Evolutionary conservation across 2,113 vertebrate genomes (phyloP).

Genomic region (Gadus macrocephalus): DNA sequence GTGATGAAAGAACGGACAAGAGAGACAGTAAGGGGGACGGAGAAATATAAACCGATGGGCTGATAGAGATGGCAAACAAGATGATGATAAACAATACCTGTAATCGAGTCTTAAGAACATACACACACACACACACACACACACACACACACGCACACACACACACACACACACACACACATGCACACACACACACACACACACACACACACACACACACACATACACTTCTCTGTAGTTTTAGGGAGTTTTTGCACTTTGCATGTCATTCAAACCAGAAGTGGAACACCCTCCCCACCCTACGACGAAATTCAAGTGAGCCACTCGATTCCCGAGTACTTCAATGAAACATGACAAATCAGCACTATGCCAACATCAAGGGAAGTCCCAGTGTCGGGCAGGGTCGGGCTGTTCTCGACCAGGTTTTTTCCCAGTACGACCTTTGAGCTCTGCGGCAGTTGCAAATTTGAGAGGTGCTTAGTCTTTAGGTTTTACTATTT

Average conservation of each 20-base stretch:
- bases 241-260: conserved; percentile 54
- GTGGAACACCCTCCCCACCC: background rate
- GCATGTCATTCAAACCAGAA: conserved; percentile 34
- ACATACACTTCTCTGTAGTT: conserved; percentile 16
- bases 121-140: conserved; percentile 1
- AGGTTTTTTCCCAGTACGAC: background rate
- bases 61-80: too few relatives aligned
- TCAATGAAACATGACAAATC: background rate
- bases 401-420: background rate
- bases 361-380: background rate
- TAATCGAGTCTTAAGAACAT: too few relatives aligned
- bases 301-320: background rate
- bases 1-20: too few relatives aligned
- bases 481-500: too few relatives aligned
- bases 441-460: too few relatives aligned
- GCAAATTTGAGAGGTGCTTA: too few relatives aligned
- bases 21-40: too few relatives aligned
- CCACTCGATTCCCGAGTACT: background rate
- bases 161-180: too few relatives aligned
- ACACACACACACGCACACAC: background rate
- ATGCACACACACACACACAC: background rate
- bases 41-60: too few relatives aligned
- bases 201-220: conserved; percentile 3
- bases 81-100: too few relatives aligned
- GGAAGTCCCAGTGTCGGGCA: too few relatives aligned